Base-by-base conservation (phyloP, 1,140 invertebrate genomes). In the Solen grandis region DNA sequence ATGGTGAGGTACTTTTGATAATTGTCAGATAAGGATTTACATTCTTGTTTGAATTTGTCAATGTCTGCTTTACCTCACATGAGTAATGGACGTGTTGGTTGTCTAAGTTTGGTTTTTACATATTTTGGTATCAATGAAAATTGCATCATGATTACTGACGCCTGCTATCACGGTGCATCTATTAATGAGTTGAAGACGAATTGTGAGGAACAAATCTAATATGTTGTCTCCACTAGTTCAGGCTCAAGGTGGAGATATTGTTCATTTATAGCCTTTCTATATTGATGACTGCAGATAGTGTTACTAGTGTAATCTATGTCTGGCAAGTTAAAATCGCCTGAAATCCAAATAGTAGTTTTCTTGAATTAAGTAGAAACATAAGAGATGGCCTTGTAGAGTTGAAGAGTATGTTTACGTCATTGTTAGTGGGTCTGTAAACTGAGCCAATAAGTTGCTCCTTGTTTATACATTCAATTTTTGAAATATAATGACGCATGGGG, bases 21-120 rank as follows among this genome's bases (percentile, higher is more conserved):
- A n/a, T n/a, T n/a, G n/a, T n/a, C n/a, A n/a, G n/a, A n/a, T n/a
- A n/a, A n/a, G n/a, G n/a, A n/a, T n/a, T n/a, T n/a, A n/a, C n/a
- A n/a, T n/a, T n/a, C n/a, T n/a, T n/a, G 4, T n/a, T 60, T 60
- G 13, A 60, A 33, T 4, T 5, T 29, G 4, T 60, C 27, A 16
- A n/a, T 31, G 59, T 60, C n/a, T 4, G 59, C 59, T 14, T 60
- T 60, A 27, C 59, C 59, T 33, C 59, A 60, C 59, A 60, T 60
- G 59, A 3, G 35, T 29, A 60, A n/a, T 14, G 59, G 5, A 16
- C 59, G 10, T 8, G 5, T 29, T 50, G n/a, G n/a, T n/a, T n/a
- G n/a, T n/a, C n/a, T n/a, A n/a, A n/a, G n/a, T n/a, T n/a, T n/a
- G n/a, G n/a, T n/a, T n/a, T n/a, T n/a, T n/a, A n/a, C n/a, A n/a